These are phyloP conservation scores for Mus pahari DNA, from an alignment of 2,113 vertebrate genomes.

Conservation along the genomic window DNA sequence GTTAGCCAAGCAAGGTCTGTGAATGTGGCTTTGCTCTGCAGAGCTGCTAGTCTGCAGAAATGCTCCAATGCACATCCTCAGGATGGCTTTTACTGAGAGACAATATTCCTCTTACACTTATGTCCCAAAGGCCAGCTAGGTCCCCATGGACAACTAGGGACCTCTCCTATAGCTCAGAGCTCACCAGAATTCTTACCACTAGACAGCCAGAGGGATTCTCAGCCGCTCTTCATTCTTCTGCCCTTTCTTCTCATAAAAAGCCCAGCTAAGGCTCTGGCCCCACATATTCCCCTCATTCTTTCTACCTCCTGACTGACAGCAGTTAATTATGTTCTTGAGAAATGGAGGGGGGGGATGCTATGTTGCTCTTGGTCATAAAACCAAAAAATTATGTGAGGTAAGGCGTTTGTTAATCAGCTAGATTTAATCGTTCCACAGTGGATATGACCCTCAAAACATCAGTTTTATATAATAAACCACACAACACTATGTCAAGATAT, in stretches of 20 bases:
- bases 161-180: neutral
- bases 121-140: neutral
- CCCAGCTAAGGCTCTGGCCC: neutral
- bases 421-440: neutral
- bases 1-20: neutral
- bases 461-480: neutral
- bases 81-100: neutral
- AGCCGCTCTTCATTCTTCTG: no score
- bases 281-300: neutral
- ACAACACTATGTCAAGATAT: neutral
- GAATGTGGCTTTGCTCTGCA: neutral
- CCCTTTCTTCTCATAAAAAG: neutral
- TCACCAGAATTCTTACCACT: neutral
- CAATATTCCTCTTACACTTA: neutral
- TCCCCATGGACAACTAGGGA: neutral
- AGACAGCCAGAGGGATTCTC: neutral
- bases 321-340: constrained; percentile 17
- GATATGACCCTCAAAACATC: neutral
- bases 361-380: neutral
- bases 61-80: neutral
- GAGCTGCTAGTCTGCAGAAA: neutral
- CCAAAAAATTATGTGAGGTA: neutral
- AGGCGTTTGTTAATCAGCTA: neutral
- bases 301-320: neutral
- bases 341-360: neutral